These are phyloP conservation scores for Antheraea pernyi DNA, from an alignment of 1,140 invertebrate genomes.

Conservation along the genomic window DNA sequence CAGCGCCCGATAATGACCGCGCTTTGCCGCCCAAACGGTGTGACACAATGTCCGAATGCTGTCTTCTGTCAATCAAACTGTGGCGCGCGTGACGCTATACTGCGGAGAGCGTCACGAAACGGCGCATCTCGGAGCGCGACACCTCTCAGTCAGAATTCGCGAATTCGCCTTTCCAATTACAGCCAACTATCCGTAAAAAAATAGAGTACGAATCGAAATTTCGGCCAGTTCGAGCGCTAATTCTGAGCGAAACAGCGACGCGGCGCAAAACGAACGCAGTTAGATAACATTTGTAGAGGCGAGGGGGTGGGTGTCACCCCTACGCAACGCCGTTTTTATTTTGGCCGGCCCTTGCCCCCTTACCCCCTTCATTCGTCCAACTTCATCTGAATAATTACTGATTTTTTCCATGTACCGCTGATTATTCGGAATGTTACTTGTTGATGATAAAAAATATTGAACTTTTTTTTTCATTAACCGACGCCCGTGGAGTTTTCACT, in stretches of 20 bases:
- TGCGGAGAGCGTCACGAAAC: no score
- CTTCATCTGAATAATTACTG: slow-evolving; percentile 80
- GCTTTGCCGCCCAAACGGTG: slow-evolving; percentile 40
- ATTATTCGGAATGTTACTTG: slow-evolving; percentile 79
- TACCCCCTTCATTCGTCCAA: slow-evolving; percentile 75
- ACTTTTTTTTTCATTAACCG: slow-evolving; percentile 56
- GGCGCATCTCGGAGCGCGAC: slow-evolving; percentile 6
- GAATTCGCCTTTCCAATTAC: slow-evolving; percentile 67
- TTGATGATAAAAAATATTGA: slow-evolving; percentile 70
- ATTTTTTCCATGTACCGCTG: slow-evolving; percentile 78
- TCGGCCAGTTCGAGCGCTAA: slow-evolving; percentile 65
- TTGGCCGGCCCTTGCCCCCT: slow-evolving; percentile 74
- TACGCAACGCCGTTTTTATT: slow-evolving; percentile 79
- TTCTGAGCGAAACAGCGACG: slow-evolving; percentile 61
- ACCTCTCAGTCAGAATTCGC: slow-evolving; percentile 40
- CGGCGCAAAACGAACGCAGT: slow-evolving; percentile 70
- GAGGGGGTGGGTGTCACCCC: slow-evolving; percentile 66
- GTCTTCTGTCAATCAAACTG: not conserved
- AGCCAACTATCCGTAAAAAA: slow-evolving; percentile 70
- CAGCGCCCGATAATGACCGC: slow-evolving; percentile 61
- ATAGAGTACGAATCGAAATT: slow-evolving; percentile 73
- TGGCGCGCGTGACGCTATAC: not conserved
- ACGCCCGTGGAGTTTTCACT: slow-evolving; percentile 20
- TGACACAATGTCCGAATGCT: not conserved
- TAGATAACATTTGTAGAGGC: slow-evolving; percentile 78